Percentiles rank a stretch among this genome's conserved stretches.
Conservation (phyloP, 2,113 vertebrate species). For the Silurus asotus region DNA sequence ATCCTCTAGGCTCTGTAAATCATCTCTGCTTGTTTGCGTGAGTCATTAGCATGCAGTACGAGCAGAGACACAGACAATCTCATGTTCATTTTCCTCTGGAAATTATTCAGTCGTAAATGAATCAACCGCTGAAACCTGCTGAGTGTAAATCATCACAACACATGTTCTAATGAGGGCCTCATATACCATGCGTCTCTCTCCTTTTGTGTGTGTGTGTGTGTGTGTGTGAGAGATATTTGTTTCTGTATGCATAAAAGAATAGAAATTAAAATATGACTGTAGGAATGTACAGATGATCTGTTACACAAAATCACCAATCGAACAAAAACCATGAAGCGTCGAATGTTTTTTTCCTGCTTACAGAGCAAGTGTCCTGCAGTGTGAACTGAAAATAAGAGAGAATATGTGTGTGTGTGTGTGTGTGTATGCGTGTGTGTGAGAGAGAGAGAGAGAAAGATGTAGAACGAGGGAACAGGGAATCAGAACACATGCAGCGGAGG, state of each 20-base stretch:
- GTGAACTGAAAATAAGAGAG: background rate
- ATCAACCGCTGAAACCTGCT: slow-evolving; percentile 14
- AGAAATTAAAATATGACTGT: background rate
- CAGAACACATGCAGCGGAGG: background rate
- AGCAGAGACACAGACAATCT: background rate
- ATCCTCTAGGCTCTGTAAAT: background rate
- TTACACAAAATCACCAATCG: background rate
- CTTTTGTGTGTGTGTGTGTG: background rate
- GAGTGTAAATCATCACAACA: background rate
- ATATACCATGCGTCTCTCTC: background rate
- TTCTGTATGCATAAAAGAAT: background rate
- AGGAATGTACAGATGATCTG: background rate
- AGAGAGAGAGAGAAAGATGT: background rate
- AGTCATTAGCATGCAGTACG: slow-evolving; percentile 17
- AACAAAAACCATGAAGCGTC: no score
- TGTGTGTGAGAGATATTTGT: background rate
- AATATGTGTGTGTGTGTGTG: slow-evolving; percentile 1
- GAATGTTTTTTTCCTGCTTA: no score
- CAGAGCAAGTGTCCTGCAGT: no score
- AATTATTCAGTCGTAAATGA: slow-evolving; percentile 12
- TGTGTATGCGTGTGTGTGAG: background rate
- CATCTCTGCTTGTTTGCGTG: background rate
- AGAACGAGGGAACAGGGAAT: background rate
- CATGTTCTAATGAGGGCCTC: background rate
- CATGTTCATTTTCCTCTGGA: background rate